Conservation (phyloP, 2,888 invertebrate genomes). For the Chrysina gloriosa region DNA sequence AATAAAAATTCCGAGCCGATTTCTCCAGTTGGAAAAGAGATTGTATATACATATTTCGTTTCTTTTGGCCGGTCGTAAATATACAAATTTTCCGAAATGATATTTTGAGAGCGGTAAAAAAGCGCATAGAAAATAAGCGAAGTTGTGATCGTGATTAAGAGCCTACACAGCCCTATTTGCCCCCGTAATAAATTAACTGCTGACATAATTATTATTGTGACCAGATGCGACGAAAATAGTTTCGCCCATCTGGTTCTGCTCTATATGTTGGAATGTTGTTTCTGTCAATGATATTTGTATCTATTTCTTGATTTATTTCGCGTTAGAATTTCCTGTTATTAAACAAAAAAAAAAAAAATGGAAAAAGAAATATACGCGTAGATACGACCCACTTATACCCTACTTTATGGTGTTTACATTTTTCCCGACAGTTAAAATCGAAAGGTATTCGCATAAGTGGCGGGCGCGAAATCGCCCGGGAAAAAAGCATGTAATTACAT, state of each 20-base stretch:
- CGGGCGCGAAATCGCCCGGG: no score
- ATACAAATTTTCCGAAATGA: constrained; percentile 2
- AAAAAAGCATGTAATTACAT: no score
- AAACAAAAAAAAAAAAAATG: no score
- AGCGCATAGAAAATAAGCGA: neutral
- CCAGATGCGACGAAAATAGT: constrained; percentile 35
- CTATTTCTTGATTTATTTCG: constrained; percentile 25
- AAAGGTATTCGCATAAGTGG: neutral
- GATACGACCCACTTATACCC: neutral
- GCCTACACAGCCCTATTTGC: neutral
- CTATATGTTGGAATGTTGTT: constrained; percentile 38
- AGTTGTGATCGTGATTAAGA: neutral
- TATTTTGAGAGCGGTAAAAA: constrained; percentile 5
- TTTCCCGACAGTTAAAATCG: neutral
- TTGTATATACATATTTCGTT: constrained; percentile 10
- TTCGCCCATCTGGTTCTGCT: constrained; percentile 28
- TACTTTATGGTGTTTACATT: neutral
- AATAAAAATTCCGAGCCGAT: constrained; percentile 19
- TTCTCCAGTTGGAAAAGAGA: neutral
- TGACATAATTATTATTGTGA: constrained; percentile 36
- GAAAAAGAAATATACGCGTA: neutral
- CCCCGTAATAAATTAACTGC: constrained; percentile 26
- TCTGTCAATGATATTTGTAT: constrained; percentile 31
- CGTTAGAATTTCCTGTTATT: constrained; percentile 20
- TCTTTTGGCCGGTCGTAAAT: neutral